Evolutionary conservation across 2,888 invertebrate species (phyloP).

Genomic region (Ypsolopha sequella): DNA sequence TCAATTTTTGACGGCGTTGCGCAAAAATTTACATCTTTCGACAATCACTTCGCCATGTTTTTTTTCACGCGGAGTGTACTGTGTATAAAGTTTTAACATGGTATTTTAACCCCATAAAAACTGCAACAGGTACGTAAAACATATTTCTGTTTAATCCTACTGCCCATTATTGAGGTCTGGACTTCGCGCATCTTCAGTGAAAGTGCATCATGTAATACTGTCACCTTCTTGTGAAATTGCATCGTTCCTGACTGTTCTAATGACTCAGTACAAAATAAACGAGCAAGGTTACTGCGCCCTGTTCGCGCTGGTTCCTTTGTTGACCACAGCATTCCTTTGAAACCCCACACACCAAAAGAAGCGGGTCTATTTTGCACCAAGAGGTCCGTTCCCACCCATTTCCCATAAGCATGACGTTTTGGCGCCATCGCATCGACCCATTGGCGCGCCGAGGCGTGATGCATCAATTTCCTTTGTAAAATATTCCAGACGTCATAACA

Average conservation of each 20-base stretch:
- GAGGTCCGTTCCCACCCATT: slow-evolving; percentile 26
- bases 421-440: slow-evolving; percentile 63
- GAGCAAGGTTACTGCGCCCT: slow-evolving; percentile 22
- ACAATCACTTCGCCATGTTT: slow-evolving; percentile 77
- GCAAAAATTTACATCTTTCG: slow-evolving; percentile 52
- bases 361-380: neutral
- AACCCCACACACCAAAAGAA: no score
- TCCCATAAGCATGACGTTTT: slow-evolving; percentile 52
- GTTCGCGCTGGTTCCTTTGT: slow-evolving; percentile 23
- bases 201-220: slow-evolving; percentile 69
- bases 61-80: slow-evolving; percentile 78
- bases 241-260: slow-evolving; percentile 38
- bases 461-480: slow-evolving; percentile 19
- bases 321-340: slow-evolving; percentile 10
- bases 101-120: slow-evolving; percentile 58
- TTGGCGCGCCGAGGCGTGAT: slow-evolving; percentile 30
- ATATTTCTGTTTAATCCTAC: slow-evolving; percentile 23
- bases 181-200: slow-evolving; percentile 51
- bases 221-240: slow-evolving; percentile 66
- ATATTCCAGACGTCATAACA: slow-evolving; percentile 40
- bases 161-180: slow-evolving; percentile 39
- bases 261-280: slow-evolving; percentile 36
- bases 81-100: slow-evolving; percentile 59
- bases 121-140: slow-evolving; percentile 51
- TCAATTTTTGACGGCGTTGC: slow-evolving; percentile 60